Evolutionary conservation across 2,797 vertebrate species (phyloP).

Genomic region (Coluber constrictor): DNA sequence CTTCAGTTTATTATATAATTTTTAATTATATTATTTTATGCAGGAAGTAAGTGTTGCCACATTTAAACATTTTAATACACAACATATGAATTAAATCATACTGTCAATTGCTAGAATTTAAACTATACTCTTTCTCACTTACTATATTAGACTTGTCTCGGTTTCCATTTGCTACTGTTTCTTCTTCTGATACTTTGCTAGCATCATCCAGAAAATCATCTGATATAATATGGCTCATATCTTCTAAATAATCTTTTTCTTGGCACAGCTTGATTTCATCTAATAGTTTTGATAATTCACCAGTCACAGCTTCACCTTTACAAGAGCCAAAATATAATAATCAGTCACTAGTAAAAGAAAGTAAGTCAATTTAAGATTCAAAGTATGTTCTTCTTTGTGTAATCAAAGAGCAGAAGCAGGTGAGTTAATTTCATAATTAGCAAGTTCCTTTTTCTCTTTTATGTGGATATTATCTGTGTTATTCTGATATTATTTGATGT

Average conservation of each 20-base stretch:
- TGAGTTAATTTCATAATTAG: not conserved
- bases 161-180: conserved; percentile 81
- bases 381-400: not conserved
- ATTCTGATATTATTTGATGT: not conserved
- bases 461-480: not conserved
- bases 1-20: not conserved
- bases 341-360: not conserved
- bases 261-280: conserved; percentile 94
- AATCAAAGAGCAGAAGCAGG: not conserved
- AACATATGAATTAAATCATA: not conserved
- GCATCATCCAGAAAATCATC: conserved; percentile 92
- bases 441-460: not conserved
- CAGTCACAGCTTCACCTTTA: conserved; percentile 88
- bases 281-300: conserved; percentile 91
- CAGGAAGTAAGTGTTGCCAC: not conserved
- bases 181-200: conserved; percentile 87
- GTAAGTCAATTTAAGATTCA: conserved; percentile 48
- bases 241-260: conserved; percentile 95
- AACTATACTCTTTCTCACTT: conserved; percentile 65
- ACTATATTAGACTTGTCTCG: conserved; percentile 78
- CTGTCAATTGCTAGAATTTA: not conserved
- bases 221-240: conserved; percentile 92
- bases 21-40: not conserved
- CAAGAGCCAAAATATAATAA: conserved; percentile 52
- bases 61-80: not conserved